These are phyloP conservation scores for Holocentrus rufus DNA, from an alignment of 2,797 vertebrate species.

Conservation along the genomic window DNA sequence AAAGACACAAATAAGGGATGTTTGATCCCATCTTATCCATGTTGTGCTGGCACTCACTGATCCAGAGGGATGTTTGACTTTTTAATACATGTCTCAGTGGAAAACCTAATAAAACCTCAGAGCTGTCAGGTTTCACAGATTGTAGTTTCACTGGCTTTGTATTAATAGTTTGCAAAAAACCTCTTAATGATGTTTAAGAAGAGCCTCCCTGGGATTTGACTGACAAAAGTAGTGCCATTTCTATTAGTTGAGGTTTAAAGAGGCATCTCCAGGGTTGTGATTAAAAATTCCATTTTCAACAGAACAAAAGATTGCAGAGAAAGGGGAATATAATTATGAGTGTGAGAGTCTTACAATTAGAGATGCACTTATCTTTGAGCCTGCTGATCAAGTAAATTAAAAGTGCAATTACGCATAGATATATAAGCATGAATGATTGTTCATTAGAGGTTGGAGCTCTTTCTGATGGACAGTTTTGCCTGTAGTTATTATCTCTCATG, in stretches of 20 bases:
- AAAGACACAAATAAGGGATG: conserved; percentile 14
- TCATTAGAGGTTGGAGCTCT: conserved; percentile 26
- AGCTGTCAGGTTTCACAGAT: conserved; percentile 39
- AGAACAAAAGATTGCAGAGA: conserved; percentile 42
- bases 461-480: conserved; percentile 15
- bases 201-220: conserved; percentile 40
- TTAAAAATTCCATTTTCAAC: conserved; percentile 20
- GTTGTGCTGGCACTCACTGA: neutral
- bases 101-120: conserved; percentile 30
- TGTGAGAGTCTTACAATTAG: conserved; percentile 30
- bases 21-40: conserved; percentile 34
- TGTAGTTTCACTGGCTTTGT: conserved; percentile 33
- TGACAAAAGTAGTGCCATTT: conserved; percentile 40
- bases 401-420: conserved; percentile 43
- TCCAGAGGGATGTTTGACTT: conserved; percentile 22
- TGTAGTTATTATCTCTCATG: conserved; percentile 1
- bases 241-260: conserved; percentile 35
- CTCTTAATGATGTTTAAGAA: conserved; percentile 42
- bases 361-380: conserved; percentile 40
- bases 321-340: conserved; percentile 28
- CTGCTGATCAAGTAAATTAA: conserved; percentile 55
- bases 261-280: conserved; percentile 35
- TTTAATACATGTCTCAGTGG: conserved; percentile 36
- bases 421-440: conserved; percentile 24
- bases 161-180: conserved; percentile 24